phyloP scores from a whole-genome alignment of 2,113 vertebrate species.

The Erythrocercus mccallii region DNA sequence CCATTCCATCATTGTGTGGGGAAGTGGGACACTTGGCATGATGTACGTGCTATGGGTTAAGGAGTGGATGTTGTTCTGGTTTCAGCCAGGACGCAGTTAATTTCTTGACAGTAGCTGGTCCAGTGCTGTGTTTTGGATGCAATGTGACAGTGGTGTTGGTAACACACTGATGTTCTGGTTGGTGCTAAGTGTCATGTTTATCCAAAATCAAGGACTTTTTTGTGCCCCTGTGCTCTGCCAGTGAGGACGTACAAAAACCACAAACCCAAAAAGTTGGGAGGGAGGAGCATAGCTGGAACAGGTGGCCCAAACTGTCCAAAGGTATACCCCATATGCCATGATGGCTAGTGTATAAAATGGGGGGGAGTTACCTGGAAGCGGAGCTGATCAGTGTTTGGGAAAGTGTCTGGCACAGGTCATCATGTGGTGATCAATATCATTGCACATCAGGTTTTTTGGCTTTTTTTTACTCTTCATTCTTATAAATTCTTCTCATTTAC shows the following conservation, averaged over 20 bases:
- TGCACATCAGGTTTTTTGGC: not conserved
- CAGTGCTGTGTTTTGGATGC: not conserved
- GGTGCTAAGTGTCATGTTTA: not conserved
- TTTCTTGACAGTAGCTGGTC: not conserved
- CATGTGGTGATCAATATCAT: rapidly evolving
- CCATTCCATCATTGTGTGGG: not conserved
- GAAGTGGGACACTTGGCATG: not conserved
- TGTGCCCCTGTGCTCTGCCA: not conserved
- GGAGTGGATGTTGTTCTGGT: not conserved
- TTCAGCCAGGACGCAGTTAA: not conserved
- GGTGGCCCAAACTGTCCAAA: not conserved
- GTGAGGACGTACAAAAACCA: not conserved
- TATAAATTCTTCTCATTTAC: not conserved
- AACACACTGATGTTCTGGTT: not conserved
- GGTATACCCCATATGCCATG: not conserved
- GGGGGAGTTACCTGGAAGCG: not conserved
- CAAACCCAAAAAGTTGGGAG: not conserved
- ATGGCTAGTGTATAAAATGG: not conserved
- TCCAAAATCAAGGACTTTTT: not conserved
- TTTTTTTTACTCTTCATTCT: not conserved
- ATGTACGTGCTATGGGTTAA: not conserved
- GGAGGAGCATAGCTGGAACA: not conserved
- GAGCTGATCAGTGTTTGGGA: rapidly evolving
- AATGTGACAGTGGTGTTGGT: too few species aligned
- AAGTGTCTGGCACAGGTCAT: rapidly evolving